Percentiles rank a stretch among this genome's conserved stretches.
These are phyloP conservation scores for Athene noctua DNA, from an alignment of 2,113 vertebrate species.

Conservation along the genomic window DNA sequence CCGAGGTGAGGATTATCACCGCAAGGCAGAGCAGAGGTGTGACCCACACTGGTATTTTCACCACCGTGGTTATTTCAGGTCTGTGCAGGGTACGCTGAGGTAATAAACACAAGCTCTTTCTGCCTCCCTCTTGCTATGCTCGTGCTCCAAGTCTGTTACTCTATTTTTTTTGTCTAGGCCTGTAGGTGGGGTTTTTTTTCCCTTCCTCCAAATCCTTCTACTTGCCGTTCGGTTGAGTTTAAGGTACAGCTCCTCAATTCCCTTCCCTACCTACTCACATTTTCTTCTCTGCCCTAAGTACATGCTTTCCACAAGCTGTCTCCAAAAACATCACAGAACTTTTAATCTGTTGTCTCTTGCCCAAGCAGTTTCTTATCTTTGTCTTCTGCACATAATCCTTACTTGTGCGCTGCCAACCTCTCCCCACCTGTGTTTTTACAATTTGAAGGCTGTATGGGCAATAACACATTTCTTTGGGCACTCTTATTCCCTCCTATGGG, in stretches of 20 bases:
- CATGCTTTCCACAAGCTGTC: neutral
- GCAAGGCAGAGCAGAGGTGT: neutral
- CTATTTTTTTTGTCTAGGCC: neutral
- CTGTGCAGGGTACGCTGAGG: neutral
- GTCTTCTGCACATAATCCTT: neutral
- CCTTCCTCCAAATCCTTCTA: neutral
- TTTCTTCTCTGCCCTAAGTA: neutral
- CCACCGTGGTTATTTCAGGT: neutral
- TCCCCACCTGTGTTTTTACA: neutral
- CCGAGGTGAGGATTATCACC: neutral
- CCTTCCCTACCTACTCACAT: neutral
- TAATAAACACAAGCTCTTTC: neutral
- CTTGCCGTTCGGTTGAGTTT: neutral
- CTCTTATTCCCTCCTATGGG: neutral
- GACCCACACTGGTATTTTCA: neutral
- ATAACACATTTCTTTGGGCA: neutral
- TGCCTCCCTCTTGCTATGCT: neutral
- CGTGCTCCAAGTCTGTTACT: neutral
- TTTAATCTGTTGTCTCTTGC: neutral
- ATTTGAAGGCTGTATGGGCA: neutral
- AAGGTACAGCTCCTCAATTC: neutral
- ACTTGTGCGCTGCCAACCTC: neutral
- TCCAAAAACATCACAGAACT: neutral
- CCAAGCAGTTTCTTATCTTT: neutral
- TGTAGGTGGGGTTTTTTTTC: too few species aligned